Base-by-base conservation (phyloP, 2,113 vertebrate genomes). In the Callocephalon fimbriatum region DNA sequence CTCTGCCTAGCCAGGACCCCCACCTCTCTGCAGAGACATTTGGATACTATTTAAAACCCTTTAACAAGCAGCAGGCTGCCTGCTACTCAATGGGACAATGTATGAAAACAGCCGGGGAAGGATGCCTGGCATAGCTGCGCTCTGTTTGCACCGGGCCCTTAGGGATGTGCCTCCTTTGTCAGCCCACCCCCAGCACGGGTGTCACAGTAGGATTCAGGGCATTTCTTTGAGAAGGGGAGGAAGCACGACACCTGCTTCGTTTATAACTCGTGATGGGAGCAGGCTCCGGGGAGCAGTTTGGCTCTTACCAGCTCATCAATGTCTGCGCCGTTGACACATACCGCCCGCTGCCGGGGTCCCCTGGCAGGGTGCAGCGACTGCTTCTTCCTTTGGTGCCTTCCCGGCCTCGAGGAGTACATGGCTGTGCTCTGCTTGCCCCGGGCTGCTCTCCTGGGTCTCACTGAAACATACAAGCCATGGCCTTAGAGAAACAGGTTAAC, bases 291-390 rank as follows among this genome's bases (percentile, higher is more conserved):
- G 80, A 88, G 44, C 45, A 67, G 47, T 94, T 70, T 70, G 65
- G 72, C 74, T 82, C 99, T 98, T 97, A 99, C 99, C 99, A 99
- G 98, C 93, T 99, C 99, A 5, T 99, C 99, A 3, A 99, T 99
- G 97, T 99, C 99, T 13, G 98, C 97, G 3, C 98, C 98, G 13
- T 98, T 99, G 96, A 96, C 98, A 78, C 98, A 97, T 25, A 97
- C 90, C 0, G 90, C 78, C 96, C 95, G 98, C 59, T 98, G 98
- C 88, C 95, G 98, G 63, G 98, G 71, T 77, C 97, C 97, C 71
- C 97, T 98, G 63, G 83, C 61, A 38, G 98, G 90, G 42, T 98
- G 98, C 6, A 98, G 93, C 0, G 72, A 83, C 62, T 91, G 95
- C 96, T 99, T 99, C 97, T 99, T 99, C 95, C 98, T 99, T 75